Evolutionary conservation across 2,797 vertebrate species (phyloP), one percentile per base, ranked within the genome.

Genomic region (Rhyacichthys aspro): DNA sequence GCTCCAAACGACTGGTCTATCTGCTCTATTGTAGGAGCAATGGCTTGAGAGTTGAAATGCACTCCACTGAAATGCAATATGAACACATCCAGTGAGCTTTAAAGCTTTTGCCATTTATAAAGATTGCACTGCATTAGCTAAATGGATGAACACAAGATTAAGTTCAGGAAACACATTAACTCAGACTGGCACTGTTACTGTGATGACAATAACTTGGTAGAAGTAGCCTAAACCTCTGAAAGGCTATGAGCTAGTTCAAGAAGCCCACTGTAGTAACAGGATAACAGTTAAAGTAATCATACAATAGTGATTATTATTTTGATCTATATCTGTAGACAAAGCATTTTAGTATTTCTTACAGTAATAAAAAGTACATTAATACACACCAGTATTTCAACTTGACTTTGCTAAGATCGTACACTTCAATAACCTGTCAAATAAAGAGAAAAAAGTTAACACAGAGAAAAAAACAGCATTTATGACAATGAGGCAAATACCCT

Each of bases 301-400:
- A 14, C 7, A 53, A 18, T 16, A 49, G 34, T 10, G 11, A n/a
- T 45, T 18, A n/a, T 45, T 18, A 56, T 28, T 36, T 14, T 38
- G 38, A 62, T 42, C n/a, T 5, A 1, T 36, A 33, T 16, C 14
- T 36, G 34, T 28, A 17, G 10, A 45, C 18, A 23, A 38, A 4
- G 9, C 14, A 19, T 23, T 9, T 16, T 28, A 58, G 12, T 5
- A 38, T 48, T 52, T 33, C 11, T 14, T 11, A 23, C 16, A 44
- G 10, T 28, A 44, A 54, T 2, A 9, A 42, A 28, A 28, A 5
- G 23, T 12, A 32, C 5, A 23, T 23, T 8, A 23, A 8, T 64
- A 94, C 96, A 95, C 87, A 99, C 97, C 97, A 98, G 89, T 99
- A 98, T 95, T 99, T 99, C 93, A 98, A 93, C 87, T 99, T 99